A percentile compares a stretch with the other conserved stretches of the same genome.
phyloP scores from a whole-genome alignment of 53 echinoderm and acorn worm species.

The Patiria pectinifera region DNA sequence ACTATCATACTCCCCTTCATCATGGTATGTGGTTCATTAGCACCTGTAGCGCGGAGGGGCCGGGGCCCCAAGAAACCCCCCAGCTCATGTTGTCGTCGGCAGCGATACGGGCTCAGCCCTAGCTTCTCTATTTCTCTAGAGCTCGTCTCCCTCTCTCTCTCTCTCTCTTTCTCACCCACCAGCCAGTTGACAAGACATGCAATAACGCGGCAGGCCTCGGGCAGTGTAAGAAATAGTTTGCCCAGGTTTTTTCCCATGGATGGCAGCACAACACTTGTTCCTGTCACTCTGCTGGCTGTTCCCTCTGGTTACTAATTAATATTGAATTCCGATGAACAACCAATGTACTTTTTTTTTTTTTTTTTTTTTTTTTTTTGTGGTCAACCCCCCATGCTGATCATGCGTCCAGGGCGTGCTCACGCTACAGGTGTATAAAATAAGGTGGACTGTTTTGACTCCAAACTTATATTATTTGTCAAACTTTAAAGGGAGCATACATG shows the following conservation, averaged over 20 bases:
- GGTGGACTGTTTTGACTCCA: background rate
- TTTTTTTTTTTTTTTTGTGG: background rate
- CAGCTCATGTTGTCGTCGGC: conserved; percentile 36
- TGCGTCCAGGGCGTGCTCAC: conserved; percentile 14
- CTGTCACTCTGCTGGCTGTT: conserved; percentile 70
- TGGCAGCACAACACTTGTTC: conserved; percentile 68
- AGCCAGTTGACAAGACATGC: conserved; percentile 59
- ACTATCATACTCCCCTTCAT: conserved; percentile 40
- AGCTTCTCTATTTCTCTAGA: background rate
- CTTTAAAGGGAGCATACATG: background rate
- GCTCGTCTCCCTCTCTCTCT: no score
- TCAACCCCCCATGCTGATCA: conserved; percentile 22
- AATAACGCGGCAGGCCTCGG: conserved; percentile 51
- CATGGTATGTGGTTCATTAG: conserved; percentile 56
- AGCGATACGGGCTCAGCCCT: background rate
- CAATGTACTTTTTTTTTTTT: conserved; percentile 51
- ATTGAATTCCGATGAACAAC: conserved; percentile 78
- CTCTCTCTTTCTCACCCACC: background rate
- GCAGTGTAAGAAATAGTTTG: conserved; percentile 60
- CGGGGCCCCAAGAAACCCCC: background rate
- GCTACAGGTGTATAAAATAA: background rate
- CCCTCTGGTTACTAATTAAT: conserved; percentile 83
- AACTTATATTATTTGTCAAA: background rate
- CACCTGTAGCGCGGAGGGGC: conserved; percentile 52
- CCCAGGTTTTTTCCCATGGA: conserved; percentile 53